Conservation (phyloP, 1,140 invertebrate species). For the Gonioctena quinquepunctata region DNA sequence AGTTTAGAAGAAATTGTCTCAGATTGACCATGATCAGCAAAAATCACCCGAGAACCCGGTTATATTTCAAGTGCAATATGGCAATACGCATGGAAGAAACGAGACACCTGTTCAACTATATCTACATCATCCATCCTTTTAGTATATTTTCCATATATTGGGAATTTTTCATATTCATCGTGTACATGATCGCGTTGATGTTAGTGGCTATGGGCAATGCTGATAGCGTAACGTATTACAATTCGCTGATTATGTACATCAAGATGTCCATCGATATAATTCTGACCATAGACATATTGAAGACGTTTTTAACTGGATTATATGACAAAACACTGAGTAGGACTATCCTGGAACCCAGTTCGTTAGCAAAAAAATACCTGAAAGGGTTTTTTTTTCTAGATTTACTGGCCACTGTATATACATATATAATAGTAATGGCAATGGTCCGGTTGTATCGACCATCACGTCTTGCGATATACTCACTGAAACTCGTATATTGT, state of each 20-base stretch:
- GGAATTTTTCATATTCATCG: background rate
- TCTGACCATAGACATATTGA: conserved; percentile 11
- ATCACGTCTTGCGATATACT: no score
- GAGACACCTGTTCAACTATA: conserved; percentile 12
- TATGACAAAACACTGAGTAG: conserved; percentile 11
- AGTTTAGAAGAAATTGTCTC: conserved; percentile 24
- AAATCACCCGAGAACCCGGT: conserved; percentile 25
- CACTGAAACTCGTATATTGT: background rate
- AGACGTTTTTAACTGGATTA: conserved; percentile 27
- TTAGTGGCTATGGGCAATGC: no score
- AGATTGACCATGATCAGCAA: conserved; percentile 27
- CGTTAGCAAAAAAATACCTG: background rate
- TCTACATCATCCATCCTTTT: conserved; percentile 28
- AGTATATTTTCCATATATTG: conserved; percentile 11
- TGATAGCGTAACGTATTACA: no score
- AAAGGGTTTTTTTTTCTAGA: background rate
- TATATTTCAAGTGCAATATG: conserved; percentile 25
- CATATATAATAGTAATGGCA: no score
- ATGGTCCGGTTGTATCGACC: no score
- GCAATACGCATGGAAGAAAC: conserved; percentile 30
- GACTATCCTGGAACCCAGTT: conserved; percentile 1
- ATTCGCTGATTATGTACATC: no score
- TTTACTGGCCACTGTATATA: background rate
- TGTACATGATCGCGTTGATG: no score
- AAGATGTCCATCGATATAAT: no score